Conservation (phyloP, 1,140 invertebrate genomes). For the Drosophila simulans region DNA sequence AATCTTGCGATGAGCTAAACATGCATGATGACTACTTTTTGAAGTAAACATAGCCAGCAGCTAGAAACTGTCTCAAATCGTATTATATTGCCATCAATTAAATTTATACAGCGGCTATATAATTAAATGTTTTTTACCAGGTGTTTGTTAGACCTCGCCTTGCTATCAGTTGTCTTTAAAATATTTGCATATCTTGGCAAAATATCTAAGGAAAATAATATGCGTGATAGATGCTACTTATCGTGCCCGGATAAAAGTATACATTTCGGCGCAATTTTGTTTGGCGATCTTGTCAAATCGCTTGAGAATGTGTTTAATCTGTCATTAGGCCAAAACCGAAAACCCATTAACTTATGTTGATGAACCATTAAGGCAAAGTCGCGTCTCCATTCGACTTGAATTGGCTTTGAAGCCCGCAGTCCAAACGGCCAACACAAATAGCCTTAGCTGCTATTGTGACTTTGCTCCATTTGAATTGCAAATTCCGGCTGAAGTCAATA, state of each 20-base stretch:
- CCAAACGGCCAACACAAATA: slow-evolving; percentile 28
- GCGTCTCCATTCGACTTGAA: slow-evolving; percentile 49
- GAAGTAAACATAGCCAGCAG: slow-evolving; percentile 38
- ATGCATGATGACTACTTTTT: slow-evolving; percentile 22
- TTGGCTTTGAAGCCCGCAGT: slow-evolving; percentile 50
- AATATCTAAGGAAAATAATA: slow-evolving; percentile 40
- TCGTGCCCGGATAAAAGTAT: slow-evolving; percentile 4
- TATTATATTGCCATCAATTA: slow-evolving; percentile 64
- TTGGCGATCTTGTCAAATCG: slow-evolving; percentile 58
- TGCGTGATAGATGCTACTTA: slow-evolving; percentile 46
- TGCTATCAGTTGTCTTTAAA: slow-evolving; percentile 6
- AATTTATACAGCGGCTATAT: slow-evolving; percentile 54
- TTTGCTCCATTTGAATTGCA: slow-evolving; percentile 67
- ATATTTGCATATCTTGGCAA: slow-evolving; percentile 47
- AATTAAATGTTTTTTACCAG: slow-evolving; percentile 61
- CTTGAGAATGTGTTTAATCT: slow-evolving; percentile 57
- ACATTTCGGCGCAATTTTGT: slow-evolving; percentile 32
- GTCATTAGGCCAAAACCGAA: slow-evolving; percentile 69
- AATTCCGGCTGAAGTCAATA: slow-evolving; percentile 60
- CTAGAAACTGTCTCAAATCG: slow-evolving; percentile 45
- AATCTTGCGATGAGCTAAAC: slow-evolving; percentile 1
- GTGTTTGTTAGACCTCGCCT: slow-evolving; percentile 38
- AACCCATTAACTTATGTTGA: slow-evolving; percentile 73
- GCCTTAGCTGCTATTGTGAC: slow-evolving; percentile 28
- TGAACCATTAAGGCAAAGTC: slow-evolving; percentile 71